Percentiles rank a stretch among this genome's conserved stretches.
These are phyloP conservation scores for Mactra quadrangularis DNA, from an alignment of 1,140 invertebrate genomes.

Conservation along the genomic window DNA sequence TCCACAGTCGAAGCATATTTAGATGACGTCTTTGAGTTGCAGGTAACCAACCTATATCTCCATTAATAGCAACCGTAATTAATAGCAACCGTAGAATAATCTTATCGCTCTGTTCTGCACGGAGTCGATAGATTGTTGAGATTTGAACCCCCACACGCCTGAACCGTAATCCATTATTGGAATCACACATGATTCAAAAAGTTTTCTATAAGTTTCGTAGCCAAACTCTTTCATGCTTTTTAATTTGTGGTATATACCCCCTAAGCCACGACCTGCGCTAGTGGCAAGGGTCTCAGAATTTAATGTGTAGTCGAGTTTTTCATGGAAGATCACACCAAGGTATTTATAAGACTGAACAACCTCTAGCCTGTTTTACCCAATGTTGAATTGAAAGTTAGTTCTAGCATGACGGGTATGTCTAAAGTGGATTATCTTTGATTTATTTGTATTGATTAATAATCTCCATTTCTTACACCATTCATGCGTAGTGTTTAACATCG, in stretches of 20 bases:
- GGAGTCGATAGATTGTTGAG: neutral
- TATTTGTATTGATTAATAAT: constrained; percentile 45
- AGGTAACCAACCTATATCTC: constrained; percentile 27
- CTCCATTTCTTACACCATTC: constrained; percentile 51
- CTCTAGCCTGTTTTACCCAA: constrained; percentile 36
- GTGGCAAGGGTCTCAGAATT: constrained; percentile 3
- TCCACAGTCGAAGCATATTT: constrained; percentile 1
- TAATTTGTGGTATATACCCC: constrained; percentile 20
- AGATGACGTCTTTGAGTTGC: neutral
- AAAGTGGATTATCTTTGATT: constrained; percentile 56
- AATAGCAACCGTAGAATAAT: neutral
- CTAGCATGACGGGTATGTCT: neutral
- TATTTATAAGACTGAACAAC: constrained; percentile 42
- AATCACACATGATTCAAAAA: constrained; percentile 2
- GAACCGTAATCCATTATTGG: constrained; percentile 27
- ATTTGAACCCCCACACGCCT: constrained; percentile 28
- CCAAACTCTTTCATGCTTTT: constrained; percentile 34
- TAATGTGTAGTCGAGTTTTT: constrained; percentile 22
- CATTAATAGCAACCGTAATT: constrained; percentile 1
- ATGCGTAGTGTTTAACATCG: constrained; percentile 10
- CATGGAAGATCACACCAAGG: constrained; percentile 37
- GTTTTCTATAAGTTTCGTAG: constrained; percentile 21
- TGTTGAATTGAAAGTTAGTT: neutral
- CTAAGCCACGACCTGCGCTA: constrained; percentile 26
- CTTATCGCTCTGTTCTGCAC: constrained; percentile 41